Evolutionary conservation across 2,113 vertebrate species (phyloP).

Genomic region (Circaetus cinerascens): DNA sequence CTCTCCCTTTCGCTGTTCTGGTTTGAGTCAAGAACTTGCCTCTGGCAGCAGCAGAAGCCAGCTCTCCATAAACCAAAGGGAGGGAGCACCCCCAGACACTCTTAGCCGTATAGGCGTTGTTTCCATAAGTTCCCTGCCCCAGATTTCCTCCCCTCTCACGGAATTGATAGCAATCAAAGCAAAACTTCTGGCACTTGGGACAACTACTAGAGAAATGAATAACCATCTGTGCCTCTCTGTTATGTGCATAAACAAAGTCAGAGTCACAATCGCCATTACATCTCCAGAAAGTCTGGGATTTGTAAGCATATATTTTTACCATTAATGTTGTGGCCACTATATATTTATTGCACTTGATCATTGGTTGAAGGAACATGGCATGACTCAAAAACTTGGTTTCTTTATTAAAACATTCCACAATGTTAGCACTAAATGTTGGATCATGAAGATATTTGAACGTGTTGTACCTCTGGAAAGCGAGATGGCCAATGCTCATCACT

Average conservation of each 20-base stretch:
- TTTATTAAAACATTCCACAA: background rate
- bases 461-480: background rate
- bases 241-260: background rate
- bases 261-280: background rate
- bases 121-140: background rate
- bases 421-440: background rate
- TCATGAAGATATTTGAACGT: background rate
- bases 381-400: background rate
- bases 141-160: background rate
- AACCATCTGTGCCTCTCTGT: background rate
- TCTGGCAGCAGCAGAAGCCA: background rate
- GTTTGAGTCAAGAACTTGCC: background rate
- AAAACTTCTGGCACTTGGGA: background rate
- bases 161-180: background rate
- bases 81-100: accelerated
- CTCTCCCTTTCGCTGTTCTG: background rate
- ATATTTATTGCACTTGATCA: background rate
- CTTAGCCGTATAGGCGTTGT: background rate
- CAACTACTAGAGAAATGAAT: background rate
- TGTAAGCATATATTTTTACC: background rate
- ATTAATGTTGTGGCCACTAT: background rate
- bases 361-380: background rate
- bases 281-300: background rate
- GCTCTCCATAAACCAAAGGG: background rate
- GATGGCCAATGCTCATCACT: background rate